Percentiles rank a stretch among this genome's conserved stretches.
Evolutionary conservation across 2,113 vertebrate genomes (phyloP).

Genomic region (Puntigrus tetrazona): DNA sequence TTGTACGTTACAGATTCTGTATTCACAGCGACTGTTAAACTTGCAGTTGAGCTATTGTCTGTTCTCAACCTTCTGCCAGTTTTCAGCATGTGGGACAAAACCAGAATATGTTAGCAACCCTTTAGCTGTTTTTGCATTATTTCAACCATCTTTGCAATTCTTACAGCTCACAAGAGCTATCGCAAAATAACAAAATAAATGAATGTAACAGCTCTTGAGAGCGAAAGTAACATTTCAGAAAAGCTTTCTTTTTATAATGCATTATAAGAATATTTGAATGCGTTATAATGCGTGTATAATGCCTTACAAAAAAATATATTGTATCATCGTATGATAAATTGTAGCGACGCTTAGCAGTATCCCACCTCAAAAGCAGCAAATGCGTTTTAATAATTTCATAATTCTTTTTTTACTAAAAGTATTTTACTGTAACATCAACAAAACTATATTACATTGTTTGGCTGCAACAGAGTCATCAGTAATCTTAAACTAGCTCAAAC

Average conservation of each 20-base stretch:
- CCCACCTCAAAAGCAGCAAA: too few species aligned
- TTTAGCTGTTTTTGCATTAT: neutral
- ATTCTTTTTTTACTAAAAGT: too few species aligned
- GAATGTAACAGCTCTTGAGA: neutral
- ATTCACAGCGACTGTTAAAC: neutral
- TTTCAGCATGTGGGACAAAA: neutral
- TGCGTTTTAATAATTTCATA: too few species aligned
- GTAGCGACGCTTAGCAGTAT: too few species aligned
- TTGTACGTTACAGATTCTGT: neutral
- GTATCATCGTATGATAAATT: neutral
- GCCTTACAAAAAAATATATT: neutral
- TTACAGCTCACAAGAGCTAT: neutral
- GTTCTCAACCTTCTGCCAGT: constrained; percentile 1
- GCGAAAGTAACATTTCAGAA: neutral
- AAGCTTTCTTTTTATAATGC: neutral
- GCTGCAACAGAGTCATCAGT: too few species aligned
- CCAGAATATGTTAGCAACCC: neutral
- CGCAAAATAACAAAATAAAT: neutral
- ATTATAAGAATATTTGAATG: neutral
- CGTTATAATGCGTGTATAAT: neutral
- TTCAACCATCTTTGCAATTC: neutral
- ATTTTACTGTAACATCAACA: too few species aligned
- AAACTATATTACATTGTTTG: too few species aligned
- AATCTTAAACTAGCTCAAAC: too few species aligned
- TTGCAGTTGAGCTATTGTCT: neutral